Conservation (phyloP, 2,888 invertebrate genomes). For the Dicycla oo region DNA sequence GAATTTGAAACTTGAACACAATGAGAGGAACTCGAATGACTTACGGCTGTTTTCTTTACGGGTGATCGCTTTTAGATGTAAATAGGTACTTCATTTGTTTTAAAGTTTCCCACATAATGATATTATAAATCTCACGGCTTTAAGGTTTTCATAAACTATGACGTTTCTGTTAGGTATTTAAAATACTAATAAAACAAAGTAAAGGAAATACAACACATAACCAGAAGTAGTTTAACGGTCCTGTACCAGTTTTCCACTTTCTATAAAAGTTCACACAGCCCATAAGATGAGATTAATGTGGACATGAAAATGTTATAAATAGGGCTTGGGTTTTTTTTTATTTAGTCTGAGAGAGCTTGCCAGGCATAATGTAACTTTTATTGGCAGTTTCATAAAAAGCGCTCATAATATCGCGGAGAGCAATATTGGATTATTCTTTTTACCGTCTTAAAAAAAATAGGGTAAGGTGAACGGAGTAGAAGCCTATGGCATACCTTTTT, state of each 20-base stretch:
- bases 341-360: no score
- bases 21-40: slow-evolving; percentile 48
- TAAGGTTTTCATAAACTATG: background rate
- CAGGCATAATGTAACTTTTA: slow-evolving; percentile 20
- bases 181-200: slow-evolving; percentile 12
- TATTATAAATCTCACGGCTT: background rate
- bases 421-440: no score
- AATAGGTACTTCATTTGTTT: no score
- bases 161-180: background rate
- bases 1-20: slow-evolving; percentile 45
- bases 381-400: slow-evolving; percentile 24
- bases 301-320: slow-evolving; percentile 40
- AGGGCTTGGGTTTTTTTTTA: no score
- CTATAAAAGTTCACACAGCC: slow-evolving; percentile 38
- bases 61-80: slow-evolving; percentile 15
- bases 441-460: no score
- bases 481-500: no score
- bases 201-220: slow-evolving; percentile 24
- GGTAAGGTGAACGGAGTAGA: no score
- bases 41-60: slow-evolving; percentile 27
- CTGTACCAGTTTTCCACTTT: slow-evolving; percentile 47
- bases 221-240: slow-evolving; percentile 38
- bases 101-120: no score
- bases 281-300: slow-evolving; percentile 37
- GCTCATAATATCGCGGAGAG: background rate